These are phyloP conservation scores for Apamea crenata DNA, from an alignment of 2,888 invertebrate species.

Conservation along the genomic window DNA sequence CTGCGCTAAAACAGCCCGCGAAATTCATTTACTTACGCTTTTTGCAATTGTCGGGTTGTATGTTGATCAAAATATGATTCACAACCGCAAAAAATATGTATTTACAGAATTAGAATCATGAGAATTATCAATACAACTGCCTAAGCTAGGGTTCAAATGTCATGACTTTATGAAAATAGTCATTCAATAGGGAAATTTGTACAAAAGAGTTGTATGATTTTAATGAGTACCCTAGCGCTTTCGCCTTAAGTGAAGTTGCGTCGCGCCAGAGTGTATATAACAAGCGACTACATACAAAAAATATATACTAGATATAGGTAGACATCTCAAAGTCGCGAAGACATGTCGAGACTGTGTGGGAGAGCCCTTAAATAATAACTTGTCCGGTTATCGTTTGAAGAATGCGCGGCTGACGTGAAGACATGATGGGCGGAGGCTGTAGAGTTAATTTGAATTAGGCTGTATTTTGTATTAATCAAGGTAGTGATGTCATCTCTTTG, in stretches of 20 bases:
- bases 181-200: neutral
- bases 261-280: neutral
- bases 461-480: conserved; percentile 24
- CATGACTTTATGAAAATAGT: neutral
- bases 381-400: conserved; percentile 68
- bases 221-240: neutral
- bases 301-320: neutral
- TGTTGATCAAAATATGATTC: neutral
- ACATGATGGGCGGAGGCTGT: conserved; percentile 47
- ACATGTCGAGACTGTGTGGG: neutral
- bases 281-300: neutral
- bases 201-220: neutral
- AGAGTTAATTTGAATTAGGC: conserved; percentile 57
- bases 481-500: conserved; percentile 49
- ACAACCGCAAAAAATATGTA: too few species aligned
- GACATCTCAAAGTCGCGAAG: neutral
- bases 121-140: neutral
- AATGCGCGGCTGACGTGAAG: conserved; percentile 65
- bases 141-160: neutral
- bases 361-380: conserved; percentile 38
- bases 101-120: neutral
- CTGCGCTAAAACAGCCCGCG: too few species aligned
- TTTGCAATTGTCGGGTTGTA: neutral
- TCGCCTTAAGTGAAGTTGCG: neutral
- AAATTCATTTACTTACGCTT: neutral